Evolutionary conservation across 2,888 invertebrate species (phyloP), one percentile per base, ranked within the genome.

Genomic region (Rhogogaster chlorosoma): DNA sequence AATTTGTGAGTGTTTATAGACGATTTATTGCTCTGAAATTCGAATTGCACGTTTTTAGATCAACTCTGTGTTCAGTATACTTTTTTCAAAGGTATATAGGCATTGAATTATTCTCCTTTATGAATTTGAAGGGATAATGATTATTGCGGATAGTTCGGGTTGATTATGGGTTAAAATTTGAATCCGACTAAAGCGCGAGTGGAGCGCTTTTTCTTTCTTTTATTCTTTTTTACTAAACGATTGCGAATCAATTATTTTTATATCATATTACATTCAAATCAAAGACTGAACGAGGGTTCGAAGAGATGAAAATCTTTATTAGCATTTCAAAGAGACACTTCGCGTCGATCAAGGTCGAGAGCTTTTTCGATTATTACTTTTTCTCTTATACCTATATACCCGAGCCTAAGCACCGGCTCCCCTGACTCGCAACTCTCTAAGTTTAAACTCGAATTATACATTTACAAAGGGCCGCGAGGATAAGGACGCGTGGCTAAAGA

Each of bases 261-360:
- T 64, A 64, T 64, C 15, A 26, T 67, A 67, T 67, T 67, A 32
- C 15, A 15, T 67, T 67, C 12, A 77, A 77, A 45, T 36, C 49
- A 77, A 77, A 26, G 18, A 49, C 22, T 26, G 77, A 29, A 53
- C 53, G 77, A 53, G 77, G 53, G 49, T 77, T 77, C n/a, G 26
- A 26, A 49, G 75, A 26, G 49, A 77, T 77, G 77, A 53, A 45
- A 77, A 77, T 22, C 29, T 77, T 77, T 57, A 78, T 78, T 32
- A 57, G 32, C 36, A 78, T 78, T 57, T 53, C 57, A 53, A 75
- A 75, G 75, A 45, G 75, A 29, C 45, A 78, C 32, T 78, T 78
- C 10, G 32, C 57, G 3, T 78, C 57, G 26, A 36, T 78, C 32
- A 57, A 36, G 78, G 57, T 78, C 49, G 53, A 78, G 49, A 57